Percentiles rank a stretch among this genome's conserved stretches.
These are phyloP conservation scores for Horisme vitalbata DNA, from an alignment of 2,888 invertebrate genomes.

Conservation along the genomic window DNA sequence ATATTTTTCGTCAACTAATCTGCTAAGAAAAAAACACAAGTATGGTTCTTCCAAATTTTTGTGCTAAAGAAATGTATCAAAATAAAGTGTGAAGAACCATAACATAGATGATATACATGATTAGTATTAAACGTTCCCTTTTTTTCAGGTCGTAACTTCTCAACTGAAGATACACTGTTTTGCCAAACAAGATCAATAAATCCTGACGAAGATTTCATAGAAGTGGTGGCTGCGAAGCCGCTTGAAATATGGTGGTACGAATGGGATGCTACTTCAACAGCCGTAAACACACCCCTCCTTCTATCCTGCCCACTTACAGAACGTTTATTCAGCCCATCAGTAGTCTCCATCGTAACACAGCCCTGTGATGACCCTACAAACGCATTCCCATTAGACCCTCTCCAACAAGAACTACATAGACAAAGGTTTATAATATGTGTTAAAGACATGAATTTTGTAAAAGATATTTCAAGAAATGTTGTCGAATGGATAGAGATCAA, in stretches of 20 bases:
- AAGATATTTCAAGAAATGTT: conserved; percentile 84
- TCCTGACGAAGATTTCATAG: conserved; percentile 64
- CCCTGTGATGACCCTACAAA: conserved; percentile 77
- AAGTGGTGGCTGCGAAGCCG: conserved; percentile 82
- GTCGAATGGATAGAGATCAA: conserved; percentile 89
- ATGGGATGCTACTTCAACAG: conserved; percentile 78
- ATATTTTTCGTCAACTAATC: too few relatives aligned
- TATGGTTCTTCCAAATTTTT: too few relatives aligned
- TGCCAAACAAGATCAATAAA: conserved; percentile 78
- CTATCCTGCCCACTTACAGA: conserved; percentile 85
- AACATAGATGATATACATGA: too few relatives aligned
- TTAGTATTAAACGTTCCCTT: conserved; percentile 38
- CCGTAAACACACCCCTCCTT: conserved; percentile 81
- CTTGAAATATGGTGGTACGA: conserved; percentile 85
- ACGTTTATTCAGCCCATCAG: conserved; percentile 56
- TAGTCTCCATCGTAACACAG: conserved; percentile 75
- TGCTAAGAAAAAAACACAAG: too few relatives aligned
- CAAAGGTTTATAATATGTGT: conserved; percentile 86
- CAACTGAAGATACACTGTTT: conserved; percentile 66
- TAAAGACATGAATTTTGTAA: conserved; percentile 86
- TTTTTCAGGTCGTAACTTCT: conserved; percentile 66
- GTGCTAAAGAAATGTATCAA: too few relatives aligned
- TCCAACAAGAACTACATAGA: conserved; percentile 38
- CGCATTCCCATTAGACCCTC: conserved; percentile 58
- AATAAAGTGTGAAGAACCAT: too few relatives aligned